Evolutionary conservation across 2,113 vertebrate genomes (phyloP).

Genomic region (Triplophysa tibetana): DNA sequence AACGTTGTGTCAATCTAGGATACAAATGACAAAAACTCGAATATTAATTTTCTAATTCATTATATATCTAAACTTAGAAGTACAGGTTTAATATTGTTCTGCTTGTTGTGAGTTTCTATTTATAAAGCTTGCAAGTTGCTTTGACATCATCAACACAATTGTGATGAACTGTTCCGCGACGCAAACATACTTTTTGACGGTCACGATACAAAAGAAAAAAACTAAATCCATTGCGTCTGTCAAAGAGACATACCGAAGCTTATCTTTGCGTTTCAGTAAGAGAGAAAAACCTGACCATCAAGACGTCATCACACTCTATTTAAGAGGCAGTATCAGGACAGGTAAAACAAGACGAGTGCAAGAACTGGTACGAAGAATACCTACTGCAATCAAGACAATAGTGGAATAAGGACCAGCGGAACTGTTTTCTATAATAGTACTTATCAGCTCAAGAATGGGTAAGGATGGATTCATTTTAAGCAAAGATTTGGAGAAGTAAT

Average conservation of each 20-base stretch:
- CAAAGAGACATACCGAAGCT: neutral
- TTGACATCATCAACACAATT: neutral
- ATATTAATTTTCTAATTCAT: too few species aligned
- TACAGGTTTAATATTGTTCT: too few species aligned
- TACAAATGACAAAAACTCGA: too few species aligned
- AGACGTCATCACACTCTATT: neutral
- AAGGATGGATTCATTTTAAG: neutral
- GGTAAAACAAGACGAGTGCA: neutral
- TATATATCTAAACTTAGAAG: too few species aligned
- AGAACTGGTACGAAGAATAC: neutral
- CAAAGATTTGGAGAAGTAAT: too few species aligned
- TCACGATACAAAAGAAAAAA: neutral
- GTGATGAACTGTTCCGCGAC: neutral
- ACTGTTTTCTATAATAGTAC: neutral
- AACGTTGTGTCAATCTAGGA: too few species aligned
- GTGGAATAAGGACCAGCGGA: neutral
- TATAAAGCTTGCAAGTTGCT: neutral
- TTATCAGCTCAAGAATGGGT: neutral
- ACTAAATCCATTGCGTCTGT: neutral
- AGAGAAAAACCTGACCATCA: neutral
- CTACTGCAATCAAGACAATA: neutral
- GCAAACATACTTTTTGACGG: neutral
- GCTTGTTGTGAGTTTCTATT: neutral
- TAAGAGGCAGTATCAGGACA: neutral
- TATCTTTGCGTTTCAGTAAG: neutral